Evolutionary conservation across 2,888 invertebrate genomes (phyloP).

Genomic region (Ormyrus nitidulus): DNA sequence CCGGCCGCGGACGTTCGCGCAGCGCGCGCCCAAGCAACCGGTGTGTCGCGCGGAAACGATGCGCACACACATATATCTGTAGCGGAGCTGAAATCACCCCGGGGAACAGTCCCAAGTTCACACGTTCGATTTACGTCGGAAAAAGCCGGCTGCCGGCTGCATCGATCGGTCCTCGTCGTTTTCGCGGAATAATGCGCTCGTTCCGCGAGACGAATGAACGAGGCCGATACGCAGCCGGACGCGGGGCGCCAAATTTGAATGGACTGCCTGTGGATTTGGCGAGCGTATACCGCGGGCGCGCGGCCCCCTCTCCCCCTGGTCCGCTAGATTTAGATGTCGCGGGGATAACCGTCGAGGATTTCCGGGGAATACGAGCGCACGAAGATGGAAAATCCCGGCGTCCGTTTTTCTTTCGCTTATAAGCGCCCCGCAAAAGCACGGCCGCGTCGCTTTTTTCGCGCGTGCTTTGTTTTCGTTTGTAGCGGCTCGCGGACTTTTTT

Average conservation of each 20-base stretch:
- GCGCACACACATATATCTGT: slow-evolving; percentile 6
- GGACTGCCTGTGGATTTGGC: slow-evolving; percentile 31
- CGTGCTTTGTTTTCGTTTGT: slow-evolving; percentile 27
- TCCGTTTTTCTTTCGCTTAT: slow-evolving; percentile 46
- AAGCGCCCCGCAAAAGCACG: neutral
- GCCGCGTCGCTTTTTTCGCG: neutral
- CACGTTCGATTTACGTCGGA: slow-evolving; percentile 64
- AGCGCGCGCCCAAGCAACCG: neutral
- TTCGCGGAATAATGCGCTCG: slow-evolving; percentile 51
- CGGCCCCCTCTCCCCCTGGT: neutral
- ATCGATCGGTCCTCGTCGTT: slow-evolving; percentile 50
- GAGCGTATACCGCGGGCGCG: neutral
- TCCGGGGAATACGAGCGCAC: neutral
- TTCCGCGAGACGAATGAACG: slow-evolving; percentile 56
- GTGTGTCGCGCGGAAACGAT: slow-evolving; percentile 20
- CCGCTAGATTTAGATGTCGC: slow-evolving; percentile 14
- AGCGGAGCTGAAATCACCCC: slow-evolving; percentile 55
- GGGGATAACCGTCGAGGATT: slow-evolving; percentile 37
- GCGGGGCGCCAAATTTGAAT: slow-evolving; percentile 50
- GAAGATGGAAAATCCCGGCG: slow-evolving; percentile 48
- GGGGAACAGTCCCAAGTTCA: slow-evolving; percentile 67
- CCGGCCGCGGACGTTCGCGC: slow-evolving; percentile 18
- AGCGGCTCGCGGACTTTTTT: neutral
- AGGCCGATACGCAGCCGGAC: neutral
- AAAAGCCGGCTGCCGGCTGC: slow-evolving; percentile 23